Evolutionary conservation across 2,113 vertebrate genomes (phyloP), one percentile per base, ranked within the genome.

Genomic region (Anoura caudifer): DNA sequence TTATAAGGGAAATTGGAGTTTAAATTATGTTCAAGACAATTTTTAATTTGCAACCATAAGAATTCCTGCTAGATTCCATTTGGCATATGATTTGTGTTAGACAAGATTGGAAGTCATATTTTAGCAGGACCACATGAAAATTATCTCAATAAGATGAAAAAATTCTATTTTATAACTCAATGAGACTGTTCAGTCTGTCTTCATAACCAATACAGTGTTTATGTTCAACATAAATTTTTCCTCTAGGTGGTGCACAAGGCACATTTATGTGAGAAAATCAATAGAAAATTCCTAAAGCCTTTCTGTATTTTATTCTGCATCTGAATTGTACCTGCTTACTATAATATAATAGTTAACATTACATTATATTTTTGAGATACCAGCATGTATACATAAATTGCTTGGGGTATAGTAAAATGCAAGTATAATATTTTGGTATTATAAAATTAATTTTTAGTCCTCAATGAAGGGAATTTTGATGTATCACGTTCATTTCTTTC

Each of bases 201-300:
- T 26, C n/a, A 20, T 73, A 75, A 67, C 33, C 31, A 45, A 54
- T 17, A 16, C 8, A 65, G 2, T 45, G 8, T 33, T 93, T 80
- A 72, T 86, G 45, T 38, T 94, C 84, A 82, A 36, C 28, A 31
- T 50, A 69, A 90, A n/a, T 87, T 67, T 95, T 91, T 92, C 97
- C 96, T 87, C 82, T 96, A 97, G 97, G 87, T 97, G 97, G 96
- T 52, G 83, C 52, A 76, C 86, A 87, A 93, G 31, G 56, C 69
- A 94, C 85, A 94, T 12, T 45, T 50, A 92, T 93, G 10, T 28
- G 95, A n/a, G 33, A 96, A 82, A 75, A 88, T 80, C 38, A 77
- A 11, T 31, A 43, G 20, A 47, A n/a, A 75, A 54, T 70, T 4
- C 9, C 5, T 36, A 88, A 80, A 38, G 8, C 10, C 43, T 83